A percentile compares a stretch with the other conserved stretches of the same genome.
Evolutionary conservation across 2,888 invertebrate species (phyloP).

Genomic region (Teleogryllus oceanicus): DNA sequence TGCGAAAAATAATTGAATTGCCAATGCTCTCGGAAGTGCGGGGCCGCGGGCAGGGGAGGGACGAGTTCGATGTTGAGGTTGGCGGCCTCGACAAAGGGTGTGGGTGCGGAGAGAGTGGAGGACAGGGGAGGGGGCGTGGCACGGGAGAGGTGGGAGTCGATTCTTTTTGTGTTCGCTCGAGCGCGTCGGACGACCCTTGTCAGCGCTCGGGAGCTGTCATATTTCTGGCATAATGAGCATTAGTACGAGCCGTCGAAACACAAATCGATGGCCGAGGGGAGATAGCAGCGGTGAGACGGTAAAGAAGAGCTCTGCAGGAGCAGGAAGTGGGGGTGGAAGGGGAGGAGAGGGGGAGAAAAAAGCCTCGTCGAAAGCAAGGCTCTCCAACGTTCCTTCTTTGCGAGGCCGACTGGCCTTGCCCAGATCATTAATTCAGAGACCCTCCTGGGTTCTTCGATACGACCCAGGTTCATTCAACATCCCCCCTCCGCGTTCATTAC

Average conservation of each 20-base stretch:
- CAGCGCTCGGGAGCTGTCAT: background rate
- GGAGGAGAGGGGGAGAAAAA: background rate
- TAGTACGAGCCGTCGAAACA: background rate
- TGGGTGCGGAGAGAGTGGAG: background rate
- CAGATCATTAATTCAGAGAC: too few species aligned
- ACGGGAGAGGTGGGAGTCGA: background rate
- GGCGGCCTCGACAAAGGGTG: background rate
- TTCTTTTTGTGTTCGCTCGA: background rate
- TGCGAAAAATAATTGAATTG: slow-evolving; percentile 9
- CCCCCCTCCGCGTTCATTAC: too few species aligned
- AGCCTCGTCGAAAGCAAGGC: background rate
- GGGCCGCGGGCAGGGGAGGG: background rate
- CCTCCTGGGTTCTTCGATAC: too few species aligned
- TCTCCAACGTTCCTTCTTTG: too few species aligned
- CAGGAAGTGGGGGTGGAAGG: background rate
- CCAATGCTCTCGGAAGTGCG: background rate
- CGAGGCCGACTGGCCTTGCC: too few species aligned
- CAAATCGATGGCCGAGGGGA: slow-evolving; percentile 1
- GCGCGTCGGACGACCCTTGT: background rate
- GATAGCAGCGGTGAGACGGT: background rate
- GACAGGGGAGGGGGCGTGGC: background rate
- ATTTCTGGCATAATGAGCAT: background rate
- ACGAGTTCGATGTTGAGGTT: slow-evolving; percentile 1
- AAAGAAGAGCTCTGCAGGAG: too few species aligned
- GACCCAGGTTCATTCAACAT: too few species aligned